phyloP scores from a whole-genome alignment of 2,888 invertebrate genomes.

The Ferdinandea cuprea region DNA sequence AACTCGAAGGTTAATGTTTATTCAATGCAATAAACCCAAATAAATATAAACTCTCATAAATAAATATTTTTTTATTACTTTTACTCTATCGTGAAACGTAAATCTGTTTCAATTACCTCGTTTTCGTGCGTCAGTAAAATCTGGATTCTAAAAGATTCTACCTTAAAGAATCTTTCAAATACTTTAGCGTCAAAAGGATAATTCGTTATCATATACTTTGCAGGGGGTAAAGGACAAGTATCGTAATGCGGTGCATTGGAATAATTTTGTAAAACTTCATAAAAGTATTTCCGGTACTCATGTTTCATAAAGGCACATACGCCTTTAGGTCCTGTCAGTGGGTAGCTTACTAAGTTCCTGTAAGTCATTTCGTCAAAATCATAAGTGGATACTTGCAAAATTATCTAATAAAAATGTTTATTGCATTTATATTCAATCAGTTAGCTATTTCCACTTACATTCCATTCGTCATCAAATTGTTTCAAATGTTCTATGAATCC shows the following conservation, averaged over 20 bases:
- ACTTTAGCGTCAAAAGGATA: constrained; percentile 77
- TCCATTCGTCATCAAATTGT: constrained; percentile 78
- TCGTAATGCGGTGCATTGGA: constrained; percentile 79
- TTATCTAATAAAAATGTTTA: not conserved
- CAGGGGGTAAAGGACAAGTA: constrained; percentile 77
- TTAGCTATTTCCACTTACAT: constrained; percentile 68
- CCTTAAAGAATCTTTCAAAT: constrained; percentile 71
- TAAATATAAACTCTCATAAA: too few species aligned
- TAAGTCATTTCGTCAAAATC: constrained; percentile 75
- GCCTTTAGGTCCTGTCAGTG: constrained; percentile 67
- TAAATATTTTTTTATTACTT: too few species aligned
- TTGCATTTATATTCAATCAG: not conserved
- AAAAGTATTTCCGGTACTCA: constrained; percentile 78
- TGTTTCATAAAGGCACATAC: constrained; percentile 76
- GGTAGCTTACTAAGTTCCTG: constrained; percentile 52
- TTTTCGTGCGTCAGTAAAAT: constrained; percentile 58
- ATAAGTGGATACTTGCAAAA: constrained; percentile 32
- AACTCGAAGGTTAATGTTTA: too few species aligned
- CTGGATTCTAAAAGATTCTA: constrained; percentile 76
- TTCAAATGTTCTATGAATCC: constrained; percentile 76
- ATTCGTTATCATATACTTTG: constrained; percentile 76
- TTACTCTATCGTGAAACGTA: constrained; percentile 72
- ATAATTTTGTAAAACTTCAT: constrained; percentile 77
- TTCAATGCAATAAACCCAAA: too few species aligned
- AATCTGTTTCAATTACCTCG: constrained; percentile 75